Evolutionary conservation across 2,797 vertebrate genomes (phyloP).

Genomic region (Pangasius macronema): DNA sequence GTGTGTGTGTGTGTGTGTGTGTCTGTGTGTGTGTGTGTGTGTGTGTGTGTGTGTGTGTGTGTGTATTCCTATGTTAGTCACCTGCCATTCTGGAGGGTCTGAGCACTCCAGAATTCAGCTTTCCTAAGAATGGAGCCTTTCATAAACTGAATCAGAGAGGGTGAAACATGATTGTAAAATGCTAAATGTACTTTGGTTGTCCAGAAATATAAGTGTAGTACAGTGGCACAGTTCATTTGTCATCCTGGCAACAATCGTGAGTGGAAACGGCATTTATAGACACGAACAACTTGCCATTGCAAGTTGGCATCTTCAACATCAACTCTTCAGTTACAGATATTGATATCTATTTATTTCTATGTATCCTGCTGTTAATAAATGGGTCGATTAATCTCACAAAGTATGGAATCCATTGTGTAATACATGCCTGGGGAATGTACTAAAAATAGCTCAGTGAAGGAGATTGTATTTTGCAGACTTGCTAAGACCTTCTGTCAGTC

Average conservation of each 20-base stretch:
- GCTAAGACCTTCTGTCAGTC: slow-evolving; percentile 19
- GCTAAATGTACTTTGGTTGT: not conserved
- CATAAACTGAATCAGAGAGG: not conserved
- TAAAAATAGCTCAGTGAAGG: slow-evolving; percentile 29
- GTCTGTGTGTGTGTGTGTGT: not conserved
- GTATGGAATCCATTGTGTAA: slow-evolving; percentile 35
- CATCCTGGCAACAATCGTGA: not conserved
- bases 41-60: too few relatives aligned
- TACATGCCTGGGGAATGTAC: slow-evolving; percentile 22
- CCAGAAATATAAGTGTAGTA: not conserved
- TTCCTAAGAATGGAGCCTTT: not conserved
- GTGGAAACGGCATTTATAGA: not conserved
- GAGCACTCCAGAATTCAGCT: not conserved
- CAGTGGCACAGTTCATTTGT: not conserved
- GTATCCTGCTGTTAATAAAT: slow-evolving; percentile 7
- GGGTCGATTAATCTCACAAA: slow-evolving; percentile 27
- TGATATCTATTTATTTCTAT: slow-evolving; percentile 27
- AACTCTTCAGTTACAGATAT: not conserved
- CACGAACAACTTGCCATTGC: not conserved
- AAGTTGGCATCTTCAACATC: not conserved
- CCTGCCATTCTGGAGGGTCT: not conserved
- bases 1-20: too few relatives aligned
- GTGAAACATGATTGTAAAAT: not conserved
- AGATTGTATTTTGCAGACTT: slow-evolving; percentile 42
- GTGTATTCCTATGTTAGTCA: not conserved